Conservation (phyloP, 53 echinoderm and acorn worm species). For the Patiria pectinifera region DNA sequence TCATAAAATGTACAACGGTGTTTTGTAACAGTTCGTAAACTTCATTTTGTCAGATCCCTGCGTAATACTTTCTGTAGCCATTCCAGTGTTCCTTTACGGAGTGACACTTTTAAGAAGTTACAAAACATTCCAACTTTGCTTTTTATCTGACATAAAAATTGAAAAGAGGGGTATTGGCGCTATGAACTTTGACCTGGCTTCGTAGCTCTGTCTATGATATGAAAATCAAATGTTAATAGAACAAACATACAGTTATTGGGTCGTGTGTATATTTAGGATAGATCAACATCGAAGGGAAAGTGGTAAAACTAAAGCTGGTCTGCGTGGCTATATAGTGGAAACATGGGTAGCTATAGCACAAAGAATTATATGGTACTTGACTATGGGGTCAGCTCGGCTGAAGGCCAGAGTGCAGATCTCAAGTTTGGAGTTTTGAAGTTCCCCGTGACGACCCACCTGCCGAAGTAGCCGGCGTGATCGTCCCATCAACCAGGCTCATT, state of each 20-base stretch:
- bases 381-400: slow-evolving; percentile 12
- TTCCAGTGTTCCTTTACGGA: too few species aligned
- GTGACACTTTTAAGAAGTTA: too few species aligned
- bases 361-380: background rate
- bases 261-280: slow-evolving; percentile 20
- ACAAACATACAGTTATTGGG: slow-evolving; percentile 26
- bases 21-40: background rate
- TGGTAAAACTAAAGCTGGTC: slow-evolving; percentile 6
- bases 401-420: slow-evolving; percentile 9
- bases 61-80: too few species aligned
- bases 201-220: slow-evolving; percentile 17
- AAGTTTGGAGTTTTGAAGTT: background rate
- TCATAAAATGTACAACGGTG: background rate
- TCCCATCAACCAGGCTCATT: slow-evolving; percentile 18
- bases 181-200: background rate
- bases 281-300: slow-evolving; percentile 42
- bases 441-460: slow-evolving; percentile 34
- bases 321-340: background rate
- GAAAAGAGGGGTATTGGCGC: background rate
- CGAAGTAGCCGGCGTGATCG: slow-evolving; percentile 21
- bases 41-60: too few species aligned
- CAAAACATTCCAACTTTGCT: too few species aligned
- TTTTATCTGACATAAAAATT: too few species aligned
- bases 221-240: slow-evolving; percentile 18
- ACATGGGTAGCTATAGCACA: background rate